phyloP scores from a whole-genome alignment of 2,797 vertebrate species.

The Dryobates pubescens region DNA sequence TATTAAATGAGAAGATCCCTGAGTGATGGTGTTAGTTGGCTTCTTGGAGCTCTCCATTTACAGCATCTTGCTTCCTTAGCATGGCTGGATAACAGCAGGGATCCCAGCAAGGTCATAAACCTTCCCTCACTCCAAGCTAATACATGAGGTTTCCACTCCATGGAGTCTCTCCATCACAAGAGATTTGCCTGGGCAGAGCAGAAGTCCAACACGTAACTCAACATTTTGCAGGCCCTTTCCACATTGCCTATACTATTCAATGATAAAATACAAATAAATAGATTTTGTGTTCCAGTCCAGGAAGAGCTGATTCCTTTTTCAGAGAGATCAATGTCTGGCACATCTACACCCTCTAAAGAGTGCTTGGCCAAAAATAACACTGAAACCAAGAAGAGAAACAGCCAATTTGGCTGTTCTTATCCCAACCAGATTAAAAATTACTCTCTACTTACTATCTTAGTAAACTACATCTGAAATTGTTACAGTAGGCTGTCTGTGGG shows the following conservation, averaged over 20 bases:
- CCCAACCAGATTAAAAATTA: conserved; percentile 15
- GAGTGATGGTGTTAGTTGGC: not conserved
- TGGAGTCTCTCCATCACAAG: not conserved
- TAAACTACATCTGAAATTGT: not conserved
- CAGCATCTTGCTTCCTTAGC: not conserved
- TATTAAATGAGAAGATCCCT: not conserved
- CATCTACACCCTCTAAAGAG: not conserved
- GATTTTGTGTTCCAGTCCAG: not conserved
- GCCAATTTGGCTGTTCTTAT: not conserved
- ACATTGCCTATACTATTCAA: not conserved
- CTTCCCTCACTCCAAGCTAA: not conserved
- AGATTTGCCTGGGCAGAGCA: not conserved
- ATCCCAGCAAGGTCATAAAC: not conserved
- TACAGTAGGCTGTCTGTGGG: not conserved
- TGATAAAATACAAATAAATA: not conserved
- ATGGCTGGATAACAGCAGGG: not conserved
- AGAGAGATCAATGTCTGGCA: not conserved
- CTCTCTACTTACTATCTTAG: not conserved
- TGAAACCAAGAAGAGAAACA: not conserved
- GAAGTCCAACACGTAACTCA: not conserved
- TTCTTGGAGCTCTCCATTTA: not conserved
- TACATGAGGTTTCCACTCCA: not conserved
- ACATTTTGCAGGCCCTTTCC: not conserved
- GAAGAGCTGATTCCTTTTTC: conserved; percentile 4
- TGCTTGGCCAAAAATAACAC: not conserved